Conservation (phyloP, 2,113 vertebrate species). For the Oryzias woworae region DNA sequence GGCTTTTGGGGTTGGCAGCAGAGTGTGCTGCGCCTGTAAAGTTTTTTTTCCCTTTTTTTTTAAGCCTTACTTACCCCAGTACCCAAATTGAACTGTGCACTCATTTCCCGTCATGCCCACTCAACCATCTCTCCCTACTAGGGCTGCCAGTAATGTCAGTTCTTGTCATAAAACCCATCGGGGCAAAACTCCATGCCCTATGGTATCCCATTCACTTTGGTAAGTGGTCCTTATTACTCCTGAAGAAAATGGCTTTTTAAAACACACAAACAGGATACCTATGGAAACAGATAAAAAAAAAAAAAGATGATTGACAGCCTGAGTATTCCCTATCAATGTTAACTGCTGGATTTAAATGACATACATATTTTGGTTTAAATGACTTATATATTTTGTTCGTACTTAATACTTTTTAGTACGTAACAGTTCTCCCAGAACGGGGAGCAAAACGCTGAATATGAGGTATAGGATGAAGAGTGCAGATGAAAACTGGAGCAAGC, state of each 20-base stretch:
- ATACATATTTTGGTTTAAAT: constrained; percentile 53
- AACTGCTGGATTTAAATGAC: constrained; percentile 47
- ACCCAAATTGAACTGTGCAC: constrained; percentile 70
- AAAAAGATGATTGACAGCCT: constrained; percentile 13
- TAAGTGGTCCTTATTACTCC: constrained; percentile 3
- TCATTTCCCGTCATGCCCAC: constrained; percentile 67
- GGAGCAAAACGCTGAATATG: constrained; percentile 35
- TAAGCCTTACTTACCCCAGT: constrained; percentile 64
- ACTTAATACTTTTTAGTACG: constrained; percentile 15
- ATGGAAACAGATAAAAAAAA: constrained; percentile 35
- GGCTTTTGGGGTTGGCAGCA: constrained; percentile 74
- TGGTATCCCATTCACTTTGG: constrained; percentile 18
- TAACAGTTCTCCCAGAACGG: constrained; percentile 41
- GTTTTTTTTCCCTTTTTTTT: constrained; percentile 52
- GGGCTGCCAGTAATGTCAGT: constrained; percentile 56
- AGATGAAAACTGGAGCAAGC: constrained; percentile 56
- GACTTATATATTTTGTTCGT: constrained; percentile 52
- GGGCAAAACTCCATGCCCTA: constrained; percentile 25
- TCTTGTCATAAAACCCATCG: constrained; percentile 34
- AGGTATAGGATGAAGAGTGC: constrained; percentile 33
- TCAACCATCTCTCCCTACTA: constrained; percentile 38
- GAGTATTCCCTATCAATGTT: constrained; percentile 12
- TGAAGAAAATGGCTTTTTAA: constrained; percentile 10
- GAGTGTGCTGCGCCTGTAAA: constrained; percentile 69
- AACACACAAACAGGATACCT: constrained; percentile 23